Percentiles rank a stretch among this genome's conserved stretches.
Conservation (phyloP, 2,888 invertebrate genomes). For the Lycaena phlaeas region DNA sequence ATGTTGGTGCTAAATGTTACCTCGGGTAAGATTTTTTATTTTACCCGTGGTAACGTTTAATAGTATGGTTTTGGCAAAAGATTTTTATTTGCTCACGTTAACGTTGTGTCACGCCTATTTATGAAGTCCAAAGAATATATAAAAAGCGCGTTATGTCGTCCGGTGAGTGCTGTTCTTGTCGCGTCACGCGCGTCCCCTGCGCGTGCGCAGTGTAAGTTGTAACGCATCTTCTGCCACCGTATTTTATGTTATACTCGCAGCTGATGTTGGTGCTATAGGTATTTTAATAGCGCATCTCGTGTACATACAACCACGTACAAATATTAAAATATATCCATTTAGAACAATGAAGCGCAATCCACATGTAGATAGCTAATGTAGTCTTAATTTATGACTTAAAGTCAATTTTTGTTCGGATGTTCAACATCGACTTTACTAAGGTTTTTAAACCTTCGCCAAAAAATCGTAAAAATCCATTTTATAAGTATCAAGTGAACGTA, state of each 20-base stretch:
- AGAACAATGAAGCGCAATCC: neutral
- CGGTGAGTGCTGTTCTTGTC: too few relatives aligned
- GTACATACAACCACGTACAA: constrained; percentile 9
- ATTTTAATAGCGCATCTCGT: constrained; percentile 31
- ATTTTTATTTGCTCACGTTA: too few relatives aligned
- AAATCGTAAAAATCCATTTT: constrained; percentile 9
- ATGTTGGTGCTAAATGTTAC: too few relatives aligned
- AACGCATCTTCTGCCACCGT: constrained; percentile 25
- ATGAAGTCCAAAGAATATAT: too few relatives aligned
- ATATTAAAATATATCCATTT: neutral
- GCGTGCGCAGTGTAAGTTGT: too few relatives aligned
- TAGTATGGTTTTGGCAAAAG: too few relatives aligned
- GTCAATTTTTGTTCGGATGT: constrained; percentile 45
- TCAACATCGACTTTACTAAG: constrained; percentile 38
- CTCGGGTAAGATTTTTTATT: too few relatives aligned
- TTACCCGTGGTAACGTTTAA: too few relatives aligned
- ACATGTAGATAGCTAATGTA: constrained; percentile 45
- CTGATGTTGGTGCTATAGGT: constrained; percentile 67
- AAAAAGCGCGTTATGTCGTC: too few relatives aligned
- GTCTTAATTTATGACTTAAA: constrained; percentile 49
- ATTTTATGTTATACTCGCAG: constrained; percentile 48
- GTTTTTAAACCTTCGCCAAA: constrained; percentile 59
- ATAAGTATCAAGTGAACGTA: constrained; percentile 16
- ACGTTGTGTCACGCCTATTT: too few relatives aligned
- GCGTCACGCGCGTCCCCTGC: too few relatives aligned